phyloP scores from a whole-genome alignment of 2,888 invertebrate species.

The Torymus aiolomorphi region DNA sequence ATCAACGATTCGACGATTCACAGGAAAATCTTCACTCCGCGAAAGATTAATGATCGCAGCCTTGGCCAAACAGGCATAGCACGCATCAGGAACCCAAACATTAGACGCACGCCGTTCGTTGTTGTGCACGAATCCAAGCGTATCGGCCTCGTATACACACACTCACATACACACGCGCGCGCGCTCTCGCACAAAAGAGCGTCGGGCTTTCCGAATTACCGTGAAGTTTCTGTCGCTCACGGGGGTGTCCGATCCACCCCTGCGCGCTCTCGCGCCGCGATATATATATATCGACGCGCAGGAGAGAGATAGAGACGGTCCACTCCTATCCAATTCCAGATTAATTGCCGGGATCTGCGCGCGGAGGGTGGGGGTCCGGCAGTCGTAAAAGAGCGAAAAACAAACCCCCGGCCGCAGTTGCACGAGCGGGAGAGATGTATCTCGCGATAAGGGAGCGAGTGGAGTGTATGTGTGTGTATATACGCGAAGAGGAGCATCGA shows the following conservation, averaged over 20 bases:
- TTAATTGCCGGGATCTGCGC: constrained; percentile 68
- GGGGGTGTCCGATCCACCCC: constrained; percentile 42
- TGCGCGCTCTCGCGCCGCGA: not conserved
- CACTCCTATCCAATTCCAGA: constrained; percentile 69
- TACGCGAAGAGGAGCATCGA: not conserved
- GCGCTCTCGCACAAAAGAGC: constrained; percentile 19
- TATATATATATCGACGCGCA: not conserved
- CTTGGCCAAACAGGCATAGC: too few relatives aligned
- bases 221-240: constrained; percentile 25
- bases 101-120: too few relatives aligned
- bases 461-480: not conserved
- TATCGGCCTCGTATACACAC: too few relatives aligned
- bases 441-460: constrained; percentile 18
- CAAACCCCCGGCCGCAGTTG: constrained; percentile 23
- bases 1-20: too few relatives aligned
- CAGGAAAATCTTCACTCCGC: too few relatives aligned
- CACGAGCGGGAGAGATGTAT: constrained; percentile 14
- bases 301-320: not conserved
- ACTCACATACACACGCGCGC: not conserved
- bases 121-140: too few relatives aligned
- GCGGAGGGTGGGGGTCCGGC: constrained; percentile 14
- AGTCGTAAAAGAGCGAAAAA: constrained; percentile 48
- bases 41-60: too few relatives aligned
- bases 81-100: too few relatives aligned
- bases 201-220: constrained; percentile 43